phyloP scores from a whole-genome alignment of 2,113 vertebrate species.

The Hippocampus mohnikei region DNA sequence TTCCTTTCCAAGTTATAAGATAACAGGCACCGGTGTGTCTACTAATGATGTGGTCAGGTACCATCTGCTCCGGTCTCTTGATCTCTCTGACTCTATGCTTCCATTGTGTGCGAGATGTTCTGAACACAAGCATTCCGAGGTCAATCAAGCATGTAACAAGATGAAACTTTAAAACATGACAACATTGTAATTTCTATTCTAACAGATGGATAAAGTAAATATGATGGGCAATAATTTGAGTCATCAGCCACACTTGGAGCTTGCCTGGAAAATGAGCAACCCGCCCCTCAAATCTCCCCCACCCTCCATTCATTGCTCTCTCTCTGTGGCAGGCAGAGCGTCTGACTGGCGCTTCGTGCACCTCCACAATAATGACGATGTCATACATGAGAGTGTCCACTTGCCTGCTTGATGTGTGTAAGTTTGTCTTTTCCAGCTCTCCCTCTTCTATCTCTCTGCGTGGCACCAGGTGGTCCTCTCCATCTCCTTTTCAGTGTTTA shows the following conservation, averaged over 20 bases:
- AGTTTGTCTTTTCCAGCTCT: conserved; percentile 5
- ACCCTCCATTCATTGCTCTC: conserved; percentile 7
- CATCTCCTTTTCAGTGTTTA: conserved; percentile 20
- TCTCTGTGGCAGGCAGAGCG: conserved; percentile 25
- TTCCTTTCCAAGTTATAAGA: no score
- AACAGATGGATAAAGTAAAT: conserved; percentile 15
- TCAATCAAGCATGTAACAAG: no score
- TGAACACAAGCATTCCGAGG: no score
- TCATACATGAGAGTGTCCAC: conserved; percentile 25
- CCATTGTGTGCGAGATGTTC: no score
- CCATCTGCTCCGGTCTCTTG: no score
- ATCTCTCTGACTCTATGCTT: no score
- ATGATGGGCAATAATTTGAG: conserved; percentile 39
- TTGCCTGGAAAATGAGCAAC: no score
- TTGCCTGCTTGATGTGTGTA: conserved; percentile 23
- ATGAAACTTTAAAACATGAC: no score
- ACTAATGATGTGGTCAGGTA: no score
- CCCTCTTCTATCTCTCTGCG: background rate
- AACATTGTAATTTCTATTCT: no score
- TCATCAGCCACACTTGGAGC: conserved; percentile 30
- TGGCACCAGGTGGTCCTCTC: background rate
- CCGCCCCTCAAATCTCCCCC: background rate
- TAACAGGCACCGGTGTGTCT: no score
- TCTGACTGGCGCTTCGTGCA: conserved; percentile 28
- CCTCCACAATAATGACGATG: conserved; percentile 33